Evolutionary conservation across 64 coral and sea anemone genomes (phyloP).

Genomic region (Stylophora pistillata): DNA sequence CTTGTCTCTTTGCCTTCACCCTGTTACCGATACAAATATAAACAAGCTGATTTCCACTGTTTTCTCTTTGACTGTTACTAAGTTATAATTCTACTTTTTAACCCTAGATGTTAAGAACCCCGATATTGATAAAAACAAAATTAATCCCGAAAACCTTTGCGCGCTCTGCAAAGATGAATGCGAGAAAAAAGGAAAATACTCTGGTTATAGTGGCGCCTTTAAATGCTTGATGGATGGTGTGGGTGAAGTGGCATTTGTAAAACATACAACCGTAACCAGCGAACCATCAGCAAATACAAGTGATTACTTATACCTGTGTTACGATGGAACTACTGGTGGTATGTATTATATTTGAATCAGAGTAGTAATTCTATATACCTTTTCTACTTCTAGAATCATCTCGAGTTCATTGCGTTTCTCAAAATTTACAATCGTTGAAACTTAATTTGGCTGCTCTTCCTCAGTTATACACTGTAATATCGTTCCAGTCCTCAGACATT

Average conservation of each 20-base stretch:
- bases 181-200: neutral
- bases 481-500: neutral
- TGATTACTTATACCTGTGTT: constrained; percentile 60
- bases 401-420: too few relatives aligned
- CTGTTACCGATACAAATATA: too few relatives aligned
- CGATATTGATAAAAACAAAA: neutral
- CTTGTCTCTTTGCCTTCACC: too few relatives aligned
- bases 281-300: neutral
- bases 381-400: too few relatives aligned
- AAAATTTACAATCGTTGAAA: too few relatives aligned
- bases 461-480: neutral
- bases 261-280: constrained; percentile 43
- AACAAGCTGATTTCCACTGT: neutral
- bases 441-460: too few relatives aligned
- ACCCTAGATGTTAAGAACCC: neutral
- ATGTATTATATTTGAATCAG: neutral
- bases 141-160: constrained; percentile 31
- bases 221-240: constrained; percentile 34
- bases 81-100: neutral
- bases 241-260: constrained; percentile 73
- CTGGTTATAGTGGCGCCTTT: constrained; percentile 53
- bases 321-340: constrained; percentile 20
- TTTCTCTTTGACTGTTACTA: neutral
- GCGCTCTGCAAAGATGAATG: constrained; percentile 13
- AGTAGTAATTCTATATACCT: too few relatives aligned